These are phyloP conservation scores for Bufotes viridis DNA, from an alignment of 2,797 vertebrate genomes.

Conservation along the genomic window DNA sequence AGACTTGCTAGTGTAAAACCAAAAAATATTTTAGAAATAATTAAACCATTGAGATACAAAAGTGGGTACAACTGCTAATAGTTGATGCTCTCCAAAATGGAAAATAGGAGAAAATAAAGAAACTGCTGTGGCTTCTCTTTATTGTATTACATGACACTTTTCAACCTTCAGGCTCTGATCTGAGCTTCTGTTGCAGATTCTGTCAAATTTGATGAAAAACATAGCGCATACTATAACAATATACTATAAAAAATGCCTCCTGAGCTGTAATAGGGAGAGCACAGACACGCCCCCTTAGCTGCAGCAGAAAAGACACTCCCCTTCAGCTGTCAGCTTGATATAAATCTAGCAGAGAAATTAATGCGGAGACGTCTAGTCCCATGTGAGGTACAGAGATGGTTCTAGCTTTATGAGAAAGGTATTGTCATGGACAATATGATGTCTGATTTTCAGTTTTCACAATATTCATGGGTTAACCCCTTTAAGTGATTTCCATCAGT, in stretches of 20 bases:
- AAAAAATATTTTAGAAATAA: background rate
- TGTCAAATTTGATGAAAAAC: background rate
- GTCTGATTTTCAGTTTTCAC: too few relatives aligned
- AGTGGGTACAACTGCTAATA: background rate
- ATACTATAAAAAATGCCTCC: background rate
- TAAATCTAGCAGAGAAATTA: too few relatives aligned
- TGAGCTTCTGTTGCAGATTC: background rate
- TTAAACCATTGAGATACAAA: background rate
- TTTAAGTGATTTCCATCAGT: too few relatives aligned
- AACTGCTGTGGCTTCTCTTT: background rate
- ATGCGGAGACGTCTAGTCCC: too few relatives aligned
- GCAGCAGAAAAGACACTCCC: too few relatives aligned
- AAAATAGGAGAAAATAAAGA: background rate
- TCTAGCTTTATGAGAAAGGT: too few relatives aligned
- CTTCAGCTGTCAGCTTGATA: too few relatives aligned
- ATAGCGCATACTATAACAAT: background rate
- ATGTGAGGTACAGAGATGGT: too few relatives aligned
- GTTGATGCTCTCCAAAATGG: background rate
- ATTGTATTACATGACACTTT: background rate
- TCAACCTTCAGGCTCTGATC: background rate
- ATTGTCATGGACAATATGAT: too few relatives aligned
- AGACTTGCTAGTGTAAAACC: background rate
- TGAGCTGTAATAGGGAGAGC: too few relatives aligned
- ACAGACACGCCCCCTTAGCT: too few relatives aligned
- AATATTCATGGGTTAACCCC: too few relatives aligned